Base-by-base conservation (phyloP, 2,888 invertebrate species). In the Yponomeuta malinellus region DNA sequence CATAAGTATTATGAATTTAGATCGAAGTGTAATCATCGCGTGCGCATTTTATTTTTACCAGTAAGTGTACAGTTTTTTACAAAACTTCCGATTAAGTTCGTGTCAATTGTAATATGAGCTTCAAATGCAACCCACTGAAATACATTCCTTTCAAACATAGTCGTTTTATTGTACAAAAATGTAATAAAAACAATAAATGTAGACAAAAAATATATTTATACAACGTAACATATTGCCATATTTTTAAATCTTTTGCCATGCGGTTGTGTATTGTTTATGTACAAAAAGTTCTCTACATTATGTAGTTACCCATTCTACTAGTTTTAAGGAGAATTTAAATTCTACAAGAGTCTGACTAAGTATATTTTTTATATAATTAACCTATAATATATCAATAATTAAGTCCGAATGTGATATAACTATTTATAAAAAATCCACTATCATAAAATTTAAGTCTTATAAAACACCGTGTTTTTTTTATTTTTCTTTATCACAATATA, bases 371-470 rank as follows among this genome's bases (percentile, higher is more conserved):
- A 82, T 86, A 80, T 79, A 82, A 84, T 83, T 81, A 81, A 87
- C 83, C 87, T 31, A 59, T 59, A 71, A 48, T 71, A 64, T 71
- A 71, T 68, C 65, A 70, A 15, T 65, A 65, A 77, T 83, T 84
- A 79, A 85, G 84, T 85, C 79, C 80, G 85, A 83, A 86, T 91
- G 91, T 91, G 91, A 91, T 90, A 90, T 87, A 79, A 81, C 81
- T 90, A 90, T 90, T 90, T 90, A 80, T 78, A 76, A 78, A 74
- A 70, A 71, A 71, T 64, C 67, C 43, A 52, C 43, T 65, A 74
- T 43, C 9, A 73, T 74, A 72, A 75, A 74, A 70, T 70, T 73
- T 71, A 66, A 72, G 69, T 69, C 63, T 48, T 59, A 71, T 15
- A 67, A 12, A 67, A 68, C 12, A 52, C 59, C 4, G 29, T 63